A percentile compares a stretch with the other conserved stretches of the same genome.
phyloP scores from a whole-genome alignment of 1,140 invertebrate genomes.

The Nasonia vitripennis region DNA sequence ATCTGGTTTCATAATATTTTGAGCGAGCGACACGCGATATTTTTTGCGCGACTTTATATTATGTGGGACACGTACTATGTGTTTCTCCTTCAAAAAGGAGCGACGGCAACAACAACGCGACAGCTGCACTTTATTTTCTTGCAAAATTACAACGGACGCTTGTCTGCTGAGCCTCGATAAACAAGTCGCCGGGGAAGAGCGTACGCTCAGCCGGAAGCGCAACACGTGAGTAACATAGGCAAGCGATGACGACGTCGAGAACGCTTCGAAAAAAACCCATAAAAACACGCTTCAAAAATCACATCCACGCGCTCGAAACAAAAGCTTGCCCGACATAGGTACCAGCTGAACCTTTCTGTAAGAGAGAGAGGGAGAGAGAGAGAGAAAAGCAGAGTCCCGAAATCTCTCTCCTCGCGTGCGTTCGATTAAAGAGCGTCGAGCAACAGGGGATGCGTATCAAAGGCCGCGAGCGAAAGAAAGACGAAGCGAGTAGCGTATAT shows the following conservation, averaged over 20 bases:
- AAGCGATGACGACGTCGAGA: not conserved
- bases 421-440: conserved; percentile 14
- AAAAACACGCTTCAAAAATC: too few species aligned
- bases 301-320: too few species aligned
- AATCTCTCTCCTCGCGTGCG: not conserved
- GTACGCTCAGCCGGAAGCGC: not conserved
- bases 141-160: not conserved
- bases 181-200: not conserved
- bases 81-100: not conserved
- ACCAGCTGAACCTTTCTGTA: too few species aligned
- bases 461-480: conserved; percentile 10
- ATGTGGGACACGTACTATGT: too few species aligned
- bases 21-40: not conserved
- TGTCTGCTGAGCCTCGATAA: not conserved
- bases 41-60: not conserved
- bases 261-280: too few species aligned
- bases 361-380: not conserved
- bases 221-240: not conserved
- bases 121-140: not conserved
- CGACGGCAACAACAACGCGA: not conserved
- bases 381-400: not conserved
- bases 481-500: not conserved
- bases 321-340: too few species aligned
- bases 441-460: conserved; percentile 22
- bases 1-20: not conserved